Evolutionary conservation across 2,888 invertebrate genomes (phyloP).

Genomic region (Andrena bucephala): DNA sequence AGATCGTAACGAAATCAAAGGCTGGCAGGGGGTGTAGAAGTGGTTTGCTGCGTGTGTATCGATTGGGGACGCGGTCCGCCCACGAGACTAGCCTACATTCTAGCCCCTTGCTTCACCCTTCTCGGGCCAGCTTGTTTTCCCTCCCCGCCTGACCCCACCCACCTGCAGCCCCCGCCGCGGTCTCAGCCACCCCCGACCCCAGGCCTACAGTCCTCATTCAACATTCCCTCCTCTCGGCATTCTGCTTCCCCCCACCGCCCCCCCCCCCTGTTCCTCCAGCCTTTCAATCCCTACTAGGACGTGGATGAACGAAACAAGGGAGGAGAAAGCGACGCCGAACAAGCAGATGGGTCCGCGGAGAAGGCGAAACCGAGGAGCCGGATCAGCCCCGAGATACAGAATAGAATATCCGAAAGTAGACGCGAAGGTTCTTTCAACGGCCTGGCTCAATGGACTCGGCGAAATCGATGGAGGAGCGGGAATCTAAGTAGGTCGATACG

Average conservation of each 20-base stretch:
- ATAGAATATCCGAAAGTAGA: conserved; percentile 25
- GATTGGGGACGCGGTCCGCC: conserved; percentile 84
- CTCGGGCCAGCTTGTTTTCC: conserved; percentile 53
- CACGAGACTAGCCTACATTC: conserved; percentile 82
- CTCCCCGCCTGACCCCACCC: conserved; percentile 50
- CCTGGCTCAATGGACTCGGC: conserved; percentile 36
- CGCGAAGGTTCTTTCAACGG: conserved; percentile 29
- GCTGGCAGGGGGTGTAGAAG: conserved; percentile 52
- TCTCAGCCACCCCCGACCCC: conserved; percentile 19
- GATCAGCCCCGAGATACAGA: conserved; percentile 1
- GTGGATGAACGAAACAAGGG: conserved; percentile 52
- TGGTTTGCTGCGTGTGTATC: conserved; percentile 78
- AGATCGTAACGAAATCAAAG: conserved; percentile 61
- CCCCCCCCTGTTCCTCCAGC: conserved; percentile 1
- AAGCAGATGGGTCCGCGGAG: not conserved
- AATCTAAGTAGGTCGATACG: conserved; percentile 28
- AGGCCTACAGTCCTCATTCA: conserved; percentile 77
- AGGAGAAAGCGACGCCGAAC: conserved; percentile 16
- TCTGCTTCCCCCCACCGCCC: conserved; percentile 47
- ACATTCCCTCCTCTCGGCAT: conserved; percentile 73
- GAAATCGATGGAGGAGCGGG: conserved; percentile 2
- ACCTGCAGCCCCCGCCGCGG: not conserved
- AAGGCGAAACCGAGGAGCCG: conserved; percentile 31
- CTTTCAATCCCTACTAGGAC: conserved; percentile 48
- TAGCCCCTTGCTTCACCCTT: conserved; percentile 70